Base-by-base conservation (phyloP, 2,113 vertebrate genomes). In the Oxyruncus cristatus region DNA sequence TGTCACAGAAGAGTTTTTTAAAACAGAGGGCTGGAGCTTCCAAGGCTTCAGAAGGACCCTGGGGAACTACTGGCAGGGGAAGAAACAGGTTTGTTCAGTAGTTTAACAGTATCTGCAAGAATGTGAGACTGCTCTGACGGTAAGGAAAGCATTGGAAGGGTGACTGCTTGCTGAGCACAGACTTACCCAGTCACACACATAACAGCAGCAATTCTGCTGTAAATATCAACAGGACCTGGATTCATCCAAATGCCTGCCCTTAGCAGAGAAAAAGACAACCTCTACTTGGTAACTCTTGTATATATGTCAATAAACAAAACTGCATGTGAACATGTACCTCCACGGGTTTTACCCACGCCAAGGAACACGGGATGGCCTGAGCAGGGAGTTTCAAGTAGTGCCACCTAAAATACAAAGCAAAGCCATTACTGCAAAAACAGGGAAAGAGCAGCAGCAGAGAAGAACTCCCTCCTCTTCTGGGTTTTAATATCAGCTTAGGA, bases 361-460 rank as follows among this genome's bases (percentile, higher is more conserved):
- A 98, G 55, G 98, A 98, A 75, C 99, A 98, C 0, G 98, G 99
- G 47, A 99, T 98, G 24, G 99, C 99, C 97, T 99, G 99, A 77
- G 99, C 99, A 19, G 99, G 99, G 67, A 99, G 98, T 87, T 98
- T 98, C 39, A 98, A 98, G 89, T 99, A 99, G 95, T 98, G 98
- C 42, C 97, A 98, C 93, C 99, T 99, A 76, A 49, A 95, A 96
- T 0, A 90, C 52, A 61, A 91, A 92, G 66, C 30, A 92, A 88
- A 96, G 28, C 16, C 24, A 74, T 63, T 71, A 55, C 39, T 79
- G 49, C 33, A 58, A 77, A 49, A 61, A 2, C 24, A 78, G 7
- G 67, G 35, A 30, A 70, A 63, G 83, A 39, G 7, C 27, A 53
- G 8, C 56, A 78, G 33, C 59, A 78, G 12, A 76, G 59, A 15